Evolutionary conservation across 2,113 vertebrate genomes (phyloP).

Genomic region (Tychaedon coryphoeus): DNA sequence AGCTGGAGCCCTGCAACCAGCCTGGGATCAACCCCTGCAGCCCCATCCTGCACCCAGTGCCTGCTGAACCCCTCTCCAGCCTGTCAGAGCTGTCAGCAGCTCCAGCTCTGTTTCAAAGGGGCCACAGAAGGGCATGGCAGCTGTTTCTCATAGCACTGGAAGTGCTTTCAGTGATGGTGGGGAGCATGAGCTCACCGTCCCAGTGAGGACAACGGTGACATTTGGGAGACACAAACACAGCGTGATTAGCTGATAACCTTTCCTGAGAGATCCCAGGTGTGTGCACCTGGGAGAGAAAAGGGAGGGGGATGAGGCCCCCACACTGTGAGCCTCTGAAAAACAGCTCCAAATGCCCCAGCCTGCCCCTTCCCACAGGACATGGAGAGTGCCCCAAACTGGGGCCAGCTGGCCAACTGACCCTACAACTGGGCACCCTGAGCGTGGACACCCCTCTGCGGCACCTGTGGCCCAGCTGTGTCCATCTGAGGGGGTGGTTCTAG

Average conservation of each 20-base stretch:
- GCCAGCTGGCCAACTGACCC: too few species aligned
- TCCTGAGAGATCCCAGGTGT: slow-evolving; percentile 19
- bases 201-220: slow-evolving; percentile 7
- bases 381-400: background rate
- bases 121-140: background rate
- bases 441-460: background rate
- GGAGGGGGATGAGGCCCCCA: background rate
- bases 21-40: rapidly evolving
- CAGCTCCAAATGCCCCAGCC: background rate
- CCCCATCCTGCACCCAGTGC: background rate
- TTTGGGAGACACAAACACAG: background rate
- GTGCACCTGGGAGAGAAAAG: background rate
- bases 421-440: background rate
- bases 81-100: background rate
- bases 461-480: background rate
- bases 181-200: background rate
- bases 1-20: background rate
- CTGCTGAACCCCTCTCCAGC: background rate
- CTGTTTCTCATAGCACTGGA: background rate
- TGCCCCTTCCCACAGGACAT: background rate
- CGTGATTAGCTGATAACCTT: slow-evolving; percentile 14
- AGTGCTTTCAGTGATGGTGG: background rate
- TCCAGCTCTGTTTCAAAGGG: background rate
- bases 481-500: background rate
- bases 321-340: background rate